phyloP scores from a whole-genome alignment of 2,113 vertebrate species.

The Eulemur rufifrons region DNA sequence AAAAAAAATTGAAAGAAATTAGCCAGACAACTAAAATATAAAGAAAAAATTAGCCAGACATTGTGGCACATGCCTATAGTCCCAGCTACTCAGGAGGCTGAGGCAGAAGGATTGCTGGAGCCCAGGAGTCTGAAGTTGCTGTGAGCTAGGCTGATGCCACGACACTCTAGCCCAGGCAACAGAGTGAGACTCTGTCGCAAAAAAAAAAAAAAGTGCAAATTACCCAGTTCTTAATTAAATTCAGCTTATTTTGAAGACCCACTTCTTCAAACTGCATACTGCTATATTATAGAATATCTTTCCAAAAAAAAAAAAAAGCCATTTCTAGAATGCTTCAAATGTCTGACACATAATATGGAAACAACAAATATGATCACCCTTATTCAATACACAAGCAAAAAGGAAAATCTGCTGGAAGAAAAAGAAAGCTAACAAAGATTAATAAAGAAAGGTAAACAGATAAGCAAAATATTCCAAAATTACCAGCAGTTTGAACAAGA shows the following conservation, averaged over 20 bases:
- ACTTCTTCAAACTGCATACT: conserved; percentile 16
- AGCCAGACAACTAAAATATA: too few relatives aligned
- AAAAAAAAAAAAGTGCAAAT: background rate
- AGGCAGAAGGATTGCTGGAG: too few relatives aligned
- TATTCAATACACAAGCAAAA: background rate
- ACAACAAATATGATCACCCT: background rate
- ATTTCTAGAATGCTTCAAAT: conserved; percentile 16
- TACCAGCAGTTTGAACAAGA: background rate
- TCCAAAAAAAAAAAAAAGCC: background rate
- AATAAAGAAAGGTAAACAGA: background rate
- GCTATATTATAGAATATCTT: conserved; percentile 9
- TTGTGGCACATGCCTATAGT: too few relatives aligned
- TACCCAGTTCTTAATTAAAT: conserved; percentile 32
- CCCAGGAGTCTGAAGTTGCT: too few relatives aligned
- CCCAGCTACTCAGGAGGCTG: too few relatives aligned
- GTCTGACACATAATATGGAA: background rate
- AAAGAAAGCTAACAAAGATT: background rate
- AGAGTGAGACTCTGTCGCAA: background rate
- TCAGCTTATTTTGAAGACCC: conserved; percentile 38
- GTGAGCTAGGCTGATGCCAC: too few relatives aligned
- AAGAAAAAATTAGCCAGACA: too few relatives aligned
- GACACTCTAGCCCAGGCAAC: too few relatives aligned
- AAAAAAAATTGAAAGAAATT: too few relatives aligned
- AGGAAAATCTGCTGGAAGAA: background rate
- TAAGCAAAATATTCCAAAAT: background rate